phyloP scores from a whole-genome alignment of 2,888 invertebrate species.

The Oeneis ivallda region DNA sequence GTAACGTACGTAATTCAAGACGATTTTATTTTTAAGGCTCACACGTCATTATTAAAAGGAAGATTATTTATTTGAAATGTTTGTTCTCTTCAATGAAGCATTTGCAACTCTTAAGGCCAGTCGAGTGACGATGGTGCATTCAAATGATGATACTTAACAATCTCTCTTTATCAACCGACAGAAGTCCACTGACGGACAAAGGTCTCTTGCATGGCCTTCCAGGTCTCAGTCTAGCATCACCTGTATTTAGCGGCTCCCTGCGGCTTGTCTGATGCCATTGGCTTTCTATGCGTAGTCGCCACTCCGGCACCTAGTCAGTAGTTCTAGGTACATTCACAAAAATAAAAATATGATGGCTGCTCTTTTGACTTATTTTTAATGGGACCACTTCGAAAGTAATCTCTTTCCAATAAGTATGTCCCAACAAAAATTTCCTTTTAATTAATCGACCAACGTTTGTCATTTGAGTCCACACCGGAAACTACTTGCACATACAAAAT shows the following conservation, averaged over 20 bases:
- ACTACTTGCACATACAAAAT: neutral
- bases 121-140: neutral
- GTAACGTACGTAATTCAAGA: constrained; percentile 24
- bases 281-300: too few species aligned
- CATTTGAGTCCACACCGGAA: neutral
- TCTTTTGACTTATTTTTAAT: neutral
- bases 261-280: too few species aligned
- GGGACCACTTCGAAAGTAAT: neutral
- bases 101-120: neutral
- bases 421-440: neutral
- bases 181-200: too few species aligned
- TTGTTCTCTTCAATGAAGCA: neutral
- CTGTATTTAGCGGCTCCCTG: too few species aligned
- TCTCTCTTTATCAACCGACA: too few species aligned
- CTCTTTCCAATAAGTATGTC: too few species aligned
- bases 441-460: neutral
- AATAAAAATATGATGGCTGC: too few species aligned
- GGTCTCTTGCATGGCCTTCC: too few species aligned
- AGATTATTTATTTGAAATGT: neutral
- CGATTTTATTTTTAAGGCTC: constrained; percentile 16
- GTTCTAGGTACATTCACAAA: too few species aligned
- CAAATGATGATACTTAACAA: neutral
- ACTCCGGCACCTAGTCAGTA: too few species aligned
- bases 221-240: too few species aligned
- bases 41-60: constrained; percentile 7